Conservation (phyloP, 92 coral and sea anemone genomes). For the Parazoanthus swiftii region DNA sequence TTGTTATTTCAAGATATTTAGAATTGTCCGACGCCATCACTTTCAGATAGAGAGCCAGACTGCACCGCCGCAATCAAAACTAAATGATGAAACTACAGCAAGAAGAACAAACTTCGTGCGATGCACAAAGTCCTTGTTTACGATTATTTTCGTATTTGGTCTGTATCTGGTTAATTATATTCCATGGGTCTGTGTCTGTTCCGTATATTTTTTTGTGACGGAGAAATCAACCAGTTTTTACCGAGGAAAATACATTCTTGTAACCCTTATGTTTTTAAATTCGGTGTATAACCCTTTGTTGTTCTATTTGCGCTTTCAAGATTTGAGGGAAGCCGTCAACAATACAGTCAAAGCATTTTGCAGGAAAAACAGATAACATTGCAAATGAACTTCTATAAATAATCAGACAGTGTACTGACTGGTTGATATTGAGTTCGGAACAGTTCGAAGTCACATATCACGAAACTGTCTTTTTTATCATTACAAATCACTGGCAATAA, state of each 20-base stretch:
- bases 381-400: background rate
- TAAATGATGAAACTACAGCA: background rate
- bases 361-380: background rate
- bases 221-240: conserved; percentile 8
- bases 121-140: background rate
- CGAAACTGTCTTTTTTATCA: too few species aligned
- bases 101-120: background rate
- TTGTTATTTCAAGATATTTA: conserved; percentile 29
- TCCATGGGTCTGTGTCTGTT: conserved; percentile 5
- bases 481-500: too few species aligned
- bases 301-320: conserved; percentile 13
- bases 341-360: background rate
- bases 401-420: too few species aligned
- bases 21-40: conserved; percentile 19
- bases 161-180: conserved; percentile 15
- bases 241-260: conserved; percentile 2
- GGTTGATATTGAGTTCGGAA: too few species aligned
- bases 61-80: background rate
- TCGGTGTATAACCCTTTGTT: conserved; percentile 4
- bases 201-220: background rate
- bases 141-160: background rate
- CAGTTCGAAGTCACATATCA: too few species aligned
- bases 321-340: conserved; percentile 7
- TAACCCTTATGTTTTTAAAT: conserved; percentile 8
- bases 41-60: background rate